Conservation (phyloP, 1,140 invertebrate species). For the Cydia fagiglandana region DNA sequence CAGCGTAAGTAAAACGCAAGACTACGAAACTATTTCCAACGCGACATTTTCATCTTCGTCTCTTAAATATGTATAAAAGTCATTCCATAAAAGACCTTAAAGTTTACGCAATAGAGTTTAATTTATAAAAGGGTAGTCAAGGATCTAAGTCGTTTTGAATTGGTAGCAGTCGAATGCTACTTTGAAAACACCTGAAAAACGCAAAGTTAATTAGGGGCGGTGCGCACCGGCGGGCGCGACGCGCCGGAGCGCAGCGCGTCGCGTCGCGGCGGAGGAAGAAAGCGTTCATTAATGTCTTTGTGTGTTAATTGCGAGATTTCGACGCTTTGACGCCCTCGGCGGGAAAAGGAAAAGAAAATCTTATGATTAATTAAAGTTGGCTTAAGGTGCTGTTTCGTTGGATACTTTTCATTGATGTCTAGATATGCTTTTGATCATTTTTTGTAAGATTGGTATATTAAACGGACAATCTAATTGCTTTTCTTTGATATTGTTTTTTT, state of each 20-base stretch:
- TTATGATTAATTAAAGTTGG: conserved; percentile 14
- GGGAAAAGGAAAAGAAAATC: conserved; percentile 1
- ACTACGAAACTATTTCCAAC: conserved; percentile 24
- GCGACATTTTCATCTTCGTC: not conserved
- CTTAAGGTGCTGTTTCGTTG: conserved; percentile 3
- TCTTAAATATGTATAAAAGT: not conserved
- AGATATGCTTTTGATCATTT: not conserved
- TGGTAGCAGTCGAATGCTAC: not conserved
- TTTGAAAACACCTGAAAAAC: conserved; percentile 29
- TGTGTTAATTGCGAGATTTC: conserved; percentile 24
- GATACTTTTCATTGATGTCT: conserved; percentile 5
- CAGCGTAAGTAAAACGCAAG: conserved; percentile 20
- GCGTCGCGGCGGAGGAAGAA: conserved; percentile 6
- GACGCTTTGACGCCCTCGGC: conserved; percentile 20
- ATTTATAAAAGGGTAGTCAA: not conserved
- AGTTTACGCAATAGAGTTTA: not conserved
- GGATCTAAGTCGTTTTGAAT: not conserved
- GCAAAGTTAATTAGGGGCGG: conserved; percentile 25
- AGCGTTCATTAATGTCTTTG: conserved; percentile 23
- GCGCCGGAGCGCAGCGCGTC: conserved; percentile 6
- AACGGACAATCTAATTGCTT: not conserved
- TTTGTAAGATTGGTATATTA: not conserved
- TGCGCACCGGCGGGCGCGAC: conserved; percentile 13
- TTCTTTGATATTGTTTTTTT: not conserved
- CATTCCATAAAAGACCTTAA: not conserved